These are phyloP conservation scores for Drosophila eohydei DNA, from an alignment of 2,888 invertebrate species.

Conservation along the genomic window DNA sequence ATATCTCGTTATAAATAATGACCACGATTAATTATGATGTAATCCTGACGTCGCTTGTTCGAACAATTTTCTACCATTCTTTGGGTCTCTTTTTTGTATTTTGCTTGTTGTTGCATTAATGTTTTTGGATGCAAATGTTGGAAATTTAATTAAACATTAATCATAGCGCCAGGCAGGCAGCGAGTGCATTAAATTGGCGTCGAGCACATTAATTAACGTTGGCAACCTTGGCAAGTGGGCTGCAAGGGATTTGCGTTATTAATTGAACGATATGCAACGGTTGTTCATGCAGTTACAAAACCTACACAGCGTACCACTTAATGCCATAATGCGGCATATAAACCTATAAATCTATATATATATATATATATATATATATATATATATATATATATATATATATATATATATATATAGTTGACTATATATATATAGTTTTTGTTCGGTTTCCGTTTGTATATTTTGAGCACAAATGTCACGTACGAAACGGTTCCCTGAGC, in stretches of 20 bases:
- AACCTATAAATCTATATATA: neutral
- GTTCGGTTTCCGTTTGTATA: neutral
- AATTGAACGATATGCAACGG: constrained; percentile 59
- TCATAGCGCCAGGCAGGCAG: constrained; percentile 50
- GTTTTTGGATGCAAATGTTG: constrained; percentile 34
- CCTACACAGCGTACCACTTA: constrained; percentile 13
- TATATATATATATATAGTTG: constrained; percentile 5
- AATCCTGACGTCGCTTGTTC: constrained; percentile 51
- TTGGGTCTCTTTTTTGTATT: constrained; percentile 4
- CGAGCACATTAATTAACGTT: constrained; percentile 72
- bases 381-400: neutral
- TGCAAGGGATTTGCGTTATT: constrained; percentile 73
- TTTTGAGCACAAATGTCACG: constrained; percentile 67
- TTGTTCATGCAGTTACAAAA: constrained; percentile 17
- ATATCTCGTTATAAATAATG: constrained; percentile 76
- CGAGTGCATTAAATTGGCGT: constrained; percentile 59
- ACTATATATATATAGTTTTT: neutral
- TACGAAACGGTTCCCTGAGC: constrained; percentile 37
- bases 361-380: neutral
- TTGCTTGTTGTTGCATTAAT: constrained; percentile 29
- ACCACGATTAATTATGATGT: constrained; percentile 73
- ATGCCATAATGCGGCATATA: constrained; percentile 18
- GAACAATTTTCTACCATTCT: constrained; percentile 20
- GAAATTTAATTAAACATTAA: constrained; percentile 76
- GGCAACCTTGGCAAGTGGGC: constrained; percentile 57